Evolutionary conservation across 2,888 invertebrate genomes (phyloP), one percentile per base, ranked within the genome.

Genomic region (Willowsia nigromaculata): DNA sequence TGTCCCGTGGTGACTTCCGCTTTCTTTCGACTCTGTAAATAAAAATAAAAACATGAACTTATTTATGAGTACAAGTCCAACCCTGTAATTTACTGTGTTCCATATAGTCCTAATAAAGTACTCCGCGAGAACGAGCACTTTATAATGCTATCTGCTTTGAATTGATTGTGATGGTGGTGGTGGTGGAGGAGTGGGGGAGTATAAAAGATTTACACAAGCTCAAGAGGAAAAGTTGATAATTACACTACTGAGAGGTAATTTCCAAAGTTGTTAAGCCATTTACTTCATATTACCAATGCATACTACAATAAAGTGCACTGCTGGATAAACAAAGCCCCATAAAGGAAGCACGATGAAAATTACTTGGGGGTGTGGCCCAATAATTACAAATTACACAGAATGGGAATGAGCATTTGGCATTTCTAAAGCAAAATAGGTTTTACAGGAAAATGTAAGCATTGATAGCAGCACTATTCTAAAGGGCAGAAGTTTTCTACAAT

Each of bases 1-100:
- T 93, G 93, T 27, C 93, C 93, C 81, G 93, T 92, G 76, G 91
- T 93, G 80, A 93, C 92, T 91, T 93, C 93, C 88, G 92, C 92
- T 92, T 93, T 93, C 92, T 93, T 93, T 86, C 93, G 93, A 91
- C 93, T 93, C 93, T 93, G 93, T 30, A 92, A 93, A 91, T 91
- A 89, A 7, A 76, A 71, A 83, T 65, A 83, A 89, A 83, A 65
- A 89, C 68, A 84, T 89, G 53, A 30, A 82, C 87, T 82, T 86
- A 90, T 81, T 83, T 82, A 74, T 76, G 59, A 80, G 56, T 40
- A 40, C 40, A 9, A 9, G 40, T 47, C 27, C 33, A 82, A 85
- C 56, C 85, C 74, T n/a, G 37, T 80, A 85, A 85, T 85, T 85
- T 85, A 22, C 13, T 80, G 37, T 37, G 25, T 71, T 59, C 30